phyloP scores from a whole-genome alignment of 1,140 invertebrate species.

The Lordiphosa clarofinis region DNA sequence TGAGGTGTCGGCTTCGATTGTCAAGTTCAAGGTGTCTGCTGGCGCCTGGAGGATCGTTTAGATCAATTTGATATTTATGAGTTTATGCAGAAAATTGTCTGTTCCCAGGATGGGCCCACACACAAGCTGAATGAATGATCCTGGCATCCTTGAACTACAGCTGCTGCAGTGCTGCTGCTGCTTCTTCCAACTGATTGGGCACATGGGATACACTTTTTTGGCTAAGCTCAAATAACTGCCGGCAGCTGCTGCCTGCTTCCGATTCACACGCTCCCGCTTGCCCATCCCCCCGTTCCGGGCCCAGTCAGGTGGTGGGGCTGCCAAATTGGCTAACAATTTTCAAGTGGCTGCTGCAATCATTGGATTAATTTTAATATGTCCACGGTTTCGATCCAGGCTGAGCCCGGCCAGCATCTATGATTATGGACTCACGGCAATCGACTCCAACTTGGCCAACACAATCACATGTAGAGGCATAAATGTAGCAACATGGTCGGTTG shows the following conservation, averaged over 20 bases:
- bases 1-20: slow-evolving; percentile 45
- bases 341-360: slow-evolving; percentile 68
- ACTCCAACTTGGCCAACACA: slow-evolving; percentile 29
- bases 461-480: slow-evolving; percentile 54
- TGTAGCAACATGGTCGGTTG: slow-evolving; percentile 67
- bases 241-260: slow-evolving; percentile 42
- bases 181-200: slow-evolving; percentile 62
- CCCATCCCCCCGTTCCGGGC: not conserved
- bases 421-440: slow-evolving; percentile 73
- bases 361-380: slow-evolving; percentile 78
- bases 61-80: slow-evolving; percentile 77
- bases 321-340: slow-evolving; percentile 70
- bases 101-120: slow-evolving; percentile 53
- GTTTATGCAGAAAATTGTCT: slow-evolving; percentile 79
- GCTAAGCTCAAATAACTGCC: slow-evolving; percentile 71
- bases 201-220: slow-evolving; percentile 55
- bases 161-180: slow-evolving; percentile 19
- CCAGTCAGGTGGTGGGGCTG: slow-evolving; percentile 23
- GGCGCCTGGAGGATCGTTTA: slow-evolving; percentile 64
- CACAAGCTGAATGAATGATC: slow-evolving; percentile 39
- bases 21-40: slow-evolving; percentile 63
- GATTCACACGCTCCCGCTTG: slow-evolving; percentile 44
- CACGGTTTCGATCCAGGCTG: slow-evolving; percentile 62
- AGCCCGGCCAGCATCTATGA: slow-evolving; percentile 62
- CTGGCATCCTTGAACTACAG: slow-evolving; percentile 68